These are phyloP conservation scores for Pipistrellus pygmaeus DNA, from an alignment of 2,797 vertebrate genomes.

Conservation along the genomic window DNA sequence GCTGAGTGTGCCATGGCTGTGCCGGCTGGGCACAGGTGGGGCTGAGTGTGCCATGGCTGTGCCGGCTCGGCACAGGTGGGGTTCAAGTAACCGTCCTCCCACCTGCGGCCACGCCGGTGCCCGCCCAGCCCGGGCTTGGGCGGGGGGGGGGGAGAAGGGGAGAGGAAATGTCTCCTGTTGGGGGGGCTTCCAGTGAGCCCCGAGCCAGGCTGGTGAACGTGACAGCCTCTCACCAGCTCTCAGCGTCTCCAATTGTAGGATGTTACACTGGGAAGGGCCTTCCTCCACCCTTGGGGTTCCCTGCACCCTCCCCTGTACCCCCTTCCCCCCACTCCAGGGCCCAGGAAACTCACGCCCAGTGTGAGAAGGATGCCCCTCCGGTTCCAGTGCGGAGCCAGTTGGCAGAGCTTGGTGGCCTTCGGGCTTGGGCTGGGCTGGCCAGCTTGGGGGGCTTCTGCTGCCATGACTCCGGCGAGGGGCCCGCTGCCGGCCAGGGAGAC, in stretches of 20 bases:
- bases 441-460: fast-evolving
- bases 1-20: too few species aligned
- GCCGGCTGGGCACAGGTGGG: too few species aligned
- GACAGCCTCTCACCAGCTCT: neutral
- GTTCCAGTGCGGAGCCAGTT: neutral
- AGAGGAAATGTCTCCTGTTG: neutral
- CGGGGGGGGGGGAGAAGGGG: too few species aligned
- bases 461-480: neutral
- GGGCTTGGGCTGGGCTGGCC: fast-evolving
- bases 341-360: constrained; percentile 51
- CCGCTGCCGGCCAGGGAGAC: neutral
- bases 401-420: too few species aligned
- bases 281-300: too few species aligned
- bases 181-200: neutral
- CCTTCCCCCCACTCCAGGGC: too few species aligned
- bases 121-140: fast-evolving
- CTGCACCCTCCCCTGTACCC: too few species aligned
- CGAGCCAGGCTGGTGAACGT: neutral
- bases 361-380: neutral
- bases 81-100: neutral
- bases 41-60: too few species aligned
- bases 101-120: neutral
- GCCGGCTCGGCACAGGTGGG: too few species aligned
- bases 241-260: neutral
- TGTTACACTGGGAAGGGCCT: too few species aligned